phyloP scores from a whole-genome alignment of 2,888 invertebrate genomes.

The Metacarcinus magister region DNA sequence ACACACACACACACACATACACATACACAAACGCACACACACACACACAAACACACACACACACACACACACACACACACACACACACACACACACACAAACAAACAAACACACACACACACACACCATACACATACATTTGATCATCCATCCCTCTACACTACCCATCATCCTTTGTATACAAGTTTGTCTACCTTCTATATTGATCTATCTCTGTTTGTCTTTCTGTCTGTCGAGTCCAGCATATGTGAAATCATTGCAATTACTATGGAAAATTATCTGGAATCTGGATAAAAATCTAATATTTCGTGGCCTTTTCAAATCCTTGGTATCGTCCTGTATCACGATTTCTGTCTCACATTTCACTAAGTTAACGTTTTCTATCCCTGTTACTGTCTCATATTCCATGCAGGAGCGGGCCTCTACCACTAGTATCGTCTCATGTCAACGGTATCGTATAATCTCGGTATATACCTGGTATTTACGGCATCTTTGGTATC shows the following conservation, averaged over 20 bases:
- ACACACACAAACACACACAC: constrained; percentile 26
- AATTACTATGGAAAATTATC: too few relatives aligned
- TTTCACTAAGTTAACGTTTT: neutral
- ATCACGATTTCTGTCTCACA: neutral
- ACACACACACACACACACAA: constrained; percentile 34
- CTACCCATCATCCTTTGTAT: neutral
- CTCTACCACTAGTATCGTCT: too few relatives aligned
- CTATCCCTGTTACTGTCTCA: neutral
- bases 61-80: constrained; percentile 38
- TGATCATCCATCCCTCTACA: neutral
- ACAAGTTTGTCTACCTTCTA: neutral
- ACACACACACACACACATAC: neutral
- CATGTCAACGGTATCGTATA: too few relatives aligned
- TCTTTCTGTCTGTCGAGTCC: neutral
- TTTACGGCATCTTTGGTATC: too few relatives aligned
- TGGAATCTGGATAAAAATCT: too few relatives aligned
- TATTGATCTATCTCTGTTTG: neutral
- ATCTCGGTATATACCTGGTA: too few relatives aligned
- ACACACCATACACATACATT: neutral
- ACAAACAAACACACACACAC: neutral
- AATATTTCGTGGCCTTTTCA: neutral
- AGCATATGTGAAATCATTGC: neutral
- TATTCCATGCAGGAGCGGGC: neutral
- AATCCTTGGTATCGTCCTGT: neutral
- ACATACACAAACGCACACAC: neutral